phyloP scores from a whole-genome alignment of 1,140 invertebrate species.

The Saccostrea cuccullata region DNA sequence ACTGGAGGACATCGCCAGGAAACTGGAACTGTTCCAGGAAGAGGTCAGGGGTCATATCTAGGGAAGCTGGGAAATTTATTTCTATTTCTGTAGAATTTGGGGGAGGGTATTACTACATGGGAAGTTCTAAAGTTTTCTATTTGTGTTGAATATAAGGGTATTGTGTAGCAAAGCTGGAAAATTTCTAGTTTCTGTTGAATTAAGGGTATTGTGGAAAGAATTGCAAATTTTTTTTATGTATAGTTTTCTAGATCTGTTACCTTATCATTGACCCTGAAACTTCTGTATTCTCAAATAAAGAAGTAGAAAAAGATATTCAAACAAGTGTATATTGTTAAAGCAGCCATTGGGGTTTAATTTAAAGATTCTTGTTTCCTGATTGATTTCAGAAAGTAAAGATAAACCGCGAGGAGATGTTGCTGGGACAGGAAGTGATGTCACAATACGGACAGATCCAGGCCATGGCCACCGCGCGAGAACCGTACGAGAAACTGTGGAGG shows the following conservation, averaged over 20 bases:
- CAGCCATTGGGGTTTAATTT: no score
- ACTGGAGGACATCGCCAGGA: conserved; percentile 69
- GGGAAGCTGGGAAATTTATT: conserved; percentile 8
- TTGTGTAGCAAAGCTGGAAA: no score
- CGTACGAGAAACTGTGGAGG: conserved; percentile 94
- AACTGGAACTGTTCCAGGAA: conserved; percentile 73
- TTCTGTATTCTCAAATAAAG: background rate
- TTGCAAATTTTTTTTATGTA: no score
- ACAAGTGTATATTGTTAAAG: background rate
- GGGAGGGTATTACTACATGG: background rate
- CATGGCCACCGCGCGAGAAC: conserved; percentile 89
- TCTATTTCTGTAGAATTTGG: background rate
- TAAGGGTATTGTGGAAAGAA: no score
- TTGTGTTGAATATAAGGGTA: no score
- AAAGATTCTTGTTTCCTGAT: no score
- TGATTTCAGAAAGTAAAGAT: conserved; percentile 74
- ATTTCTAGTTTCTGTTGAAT: no score
- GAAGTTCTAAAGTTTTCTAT: background rate
- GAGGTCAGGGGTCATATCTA: conserved; percentile 65
- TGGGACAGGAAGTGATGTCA: conserved; percentile 91
- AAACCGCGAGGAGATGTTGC: conserved; percentile 87
- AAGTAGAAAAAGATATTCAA: background rate
- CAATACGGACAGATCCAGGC: conserved; percentile 86
- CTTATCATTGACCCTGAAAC: background rate
- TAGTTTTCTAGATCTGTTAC: no score